Percentiles rank a stretch among this genome's conserved stretches.
phyloP scores from a whole-genome alignment of 2,113 vertebrate species.

The Hyperoodon ampullatus region DNA sequence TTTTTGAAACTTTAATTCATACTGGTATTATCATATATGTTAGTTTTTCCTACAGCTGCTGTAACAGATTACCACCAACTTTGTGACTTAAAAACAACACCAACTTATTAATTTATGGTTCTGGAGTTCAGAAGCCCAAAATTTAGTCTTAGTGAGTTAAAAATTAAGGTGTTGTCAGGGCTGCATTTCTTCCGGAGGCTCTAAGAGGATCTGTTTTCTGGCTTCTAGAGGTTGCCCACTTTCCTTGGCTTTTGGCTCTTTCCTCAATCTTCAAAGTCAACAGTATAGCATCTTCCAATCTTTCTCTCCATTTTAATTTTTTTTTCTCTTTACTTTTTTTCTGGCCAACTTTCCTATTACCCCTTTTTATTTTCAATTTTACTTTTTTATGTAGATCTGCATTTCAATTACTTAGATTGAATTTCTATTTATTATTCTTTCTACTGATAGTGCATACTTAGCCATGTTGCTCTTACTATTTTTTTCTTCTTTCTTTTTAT shows the following conservation, averaged over 20 bases:
- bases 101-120: neutral
- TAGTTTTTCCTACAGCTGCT: neutral
- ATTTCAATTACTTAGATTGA: conserved; percentile 20
- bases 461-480: neutral
- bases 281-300: neutral
- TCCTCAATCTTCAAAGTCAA: neutral
- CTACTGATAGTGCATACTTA: neutral
- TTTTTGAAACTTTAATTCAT: neutral
- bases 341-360: neutral
- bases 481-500: neutral
- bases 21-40: neutral
- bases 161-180: neutral
- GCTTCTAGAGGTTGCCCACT: neutral
- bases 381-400: neutral
- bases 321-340: neutral
- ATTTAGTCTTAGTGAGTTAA: neutral
- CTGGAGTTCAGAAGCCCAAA: neutral
- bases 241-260: neutral
- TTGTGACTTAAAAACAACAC: neutral
- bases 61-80: neutral
- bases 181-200: neutral
- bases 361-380: neutral
- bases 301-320: neutral
- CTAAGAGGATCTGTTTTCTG: neutral
- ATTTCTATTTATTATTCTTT: neutral